These are phyloP conservation scores for Hypocryptadius cinnamomeus DNA, from an alignment of 2,113 vertebrate species.

Conservation along the genomic window DNA sequence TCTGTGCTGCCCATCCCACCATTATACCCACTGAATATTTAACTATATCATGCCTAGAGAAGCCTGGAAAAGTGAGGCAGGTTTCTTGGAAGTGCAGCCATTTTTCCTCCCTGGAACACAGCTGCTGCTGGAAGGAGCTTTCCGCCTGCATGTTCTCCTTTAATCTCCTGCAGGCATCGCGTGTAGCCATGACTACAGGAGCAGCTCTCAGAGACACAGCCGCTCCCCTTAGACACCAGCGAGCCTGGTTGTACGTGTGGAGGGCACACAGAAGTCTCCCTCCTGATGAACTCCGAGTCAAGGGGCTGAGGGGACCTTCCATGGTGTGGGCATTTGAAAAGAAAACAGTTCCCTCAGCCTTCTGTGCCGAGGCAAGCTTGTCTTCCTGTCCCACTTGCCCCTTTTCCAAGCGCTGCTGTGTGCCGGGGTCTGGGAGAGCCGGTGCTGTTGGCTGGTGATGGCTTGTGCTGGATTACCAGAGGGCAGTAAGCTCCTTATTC, in stretches of 20 bases:
- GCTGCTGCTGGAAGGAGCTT: background rate
- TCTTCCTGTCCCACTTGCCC: background rate
- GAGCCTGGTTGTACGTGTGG: rapidly evolving
- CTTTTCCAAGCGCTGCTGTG: background rate
- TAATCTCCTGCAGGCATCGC: background rate
- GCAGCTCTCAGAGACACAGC: background rate
- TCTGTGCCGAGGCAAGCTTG: background rate
- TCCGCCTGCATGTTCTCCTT: background rate
- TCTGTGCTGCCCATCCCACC: background rate
- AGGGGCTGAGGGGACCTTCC: background rate
- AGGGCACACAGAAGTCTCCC: background rate
- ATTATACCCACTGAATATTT: background rate
- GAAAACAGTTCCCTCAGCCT: background rate
- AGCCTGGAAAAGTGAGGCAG: background rate
- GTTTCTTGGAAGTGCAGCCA: background rate
- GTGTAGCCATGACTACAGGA: background rate
- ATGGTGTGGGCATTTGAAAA: background rate
- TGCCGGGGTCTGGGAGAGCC: background rate
- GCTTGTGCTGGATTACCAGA: background rate
- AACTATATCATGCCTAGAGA: background rate
- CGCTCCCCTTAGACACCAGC: background rate
- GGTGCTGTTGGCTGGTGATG: rapidly evolving
- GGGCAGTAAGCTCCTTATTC: background rate
- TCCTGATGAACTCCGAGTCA: background rate
- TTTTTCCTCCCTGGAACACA: background rate